Percentiles rank a stretch among this genome's conserved stretches.
phyloP scores from a whole-genome alignment of 2,113 vertebrate species.

The Pomatostomus ruficeps region DNA sequence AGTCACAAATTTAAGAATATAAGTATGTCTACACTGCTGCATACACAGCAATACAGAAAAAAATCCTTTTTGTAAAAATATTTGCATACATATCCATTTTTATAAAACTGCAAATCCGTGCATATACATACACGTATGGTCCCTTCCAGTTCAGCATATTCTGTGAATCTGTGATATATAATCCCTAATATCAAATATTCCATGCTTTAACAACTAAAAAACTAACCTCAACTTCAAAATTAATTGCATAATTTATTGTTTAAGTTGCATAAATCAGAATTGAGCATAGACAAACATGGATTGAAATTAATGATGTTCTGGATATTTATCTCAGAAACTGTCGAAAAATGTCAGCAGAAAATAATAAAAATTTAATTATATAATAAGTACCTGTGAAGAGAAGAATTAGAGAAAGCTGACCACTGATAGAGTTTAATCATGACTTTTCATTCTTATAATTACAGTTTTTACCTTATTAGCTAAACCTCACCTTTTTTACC shows the following conservation, averaged over 20 bases:
- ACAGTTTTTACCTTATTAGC: neutral
- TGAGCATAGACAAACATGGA: neutral
- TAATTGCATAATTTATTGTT: neutral
- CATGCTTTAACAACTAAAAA: neutral
- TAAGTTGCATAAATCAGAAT: neutral
- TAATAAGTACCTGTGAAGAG: neutral
- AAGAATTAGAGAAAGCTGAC: neutral
- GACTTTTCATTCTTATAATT: neutral
- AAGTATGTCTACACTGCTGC: neutral
- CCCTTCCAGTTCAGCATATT: neutral
- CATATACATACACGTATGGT: neutral
- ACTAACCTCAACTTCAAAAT: neutral
- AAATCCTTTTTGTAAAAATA: neutral
- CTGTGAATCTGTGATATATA: neutral
- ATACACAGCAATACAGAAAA: neutral
- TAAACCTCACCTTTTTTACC: neutral
- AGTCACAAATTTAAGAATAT: neutral
- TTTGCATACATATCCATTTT: accelerated
- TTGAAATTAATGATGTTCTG: neutral
- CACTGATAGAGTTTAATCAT: neutral
- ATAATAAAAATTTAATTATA: neutral
- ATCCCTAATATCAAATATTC: neutral
- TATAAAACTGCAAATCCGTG: neutral
- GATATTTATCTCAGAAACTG: neutral
- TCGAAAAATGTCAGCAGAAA: neutral